Percentiles rank a stretch among this genome's conserved stretches.
phyloP scores from a whole-genome alignment of 2,888 invertebrate species.

The Agelastica alni region DNA sequence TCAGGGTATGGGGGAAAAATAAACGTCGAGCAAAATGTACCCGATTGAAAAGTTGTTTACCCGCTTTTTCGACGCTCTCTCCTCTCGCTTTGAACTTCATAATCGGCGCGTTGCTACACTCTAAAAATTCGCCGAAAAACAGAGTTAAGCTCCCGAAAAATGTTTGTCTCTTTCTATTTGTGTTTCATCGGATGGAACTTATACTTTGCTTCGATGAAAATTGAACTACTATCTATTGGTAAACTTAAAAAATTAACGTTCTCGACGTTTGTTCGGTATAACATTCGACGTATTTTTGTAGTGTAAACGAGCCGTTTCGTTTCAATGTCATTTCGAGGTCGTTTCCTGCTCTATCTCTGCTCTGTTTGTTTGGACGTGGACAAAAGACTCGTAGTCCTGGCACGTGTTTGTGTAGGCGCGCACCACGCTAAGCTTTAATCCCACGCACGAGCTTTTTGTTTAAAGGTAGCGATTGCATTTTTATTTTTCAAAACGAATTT shows the following conservation, averaged over 20 bases:
- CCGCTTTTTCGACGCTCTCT: slow-evolving; percentile 14
- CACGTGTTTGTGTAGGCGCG: slow-evolving; percentile 7
- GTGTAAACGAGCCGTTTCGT: background rate
- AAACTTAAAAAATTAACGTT: too few species aligned
- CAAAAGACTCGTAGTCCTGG: slow-evolving; percentile 9
- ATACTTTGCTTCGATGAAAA: too few species aligned
- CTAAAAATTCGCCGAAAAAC: too few species aligned
- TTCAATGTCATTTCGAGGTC: slow-evolving; percentile 28
- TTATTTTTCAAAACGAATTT: too few species aligned
- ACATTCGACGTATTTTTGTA: background rate
- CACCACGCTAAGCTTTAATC: background rate
- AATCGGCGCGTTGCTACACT: too few species aligned
- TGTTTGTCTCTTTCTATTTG: too few species aligned
- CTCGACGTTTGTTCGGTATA: too few species aligned
- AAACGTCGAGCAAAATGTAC: slow-evolving; percentile 18
- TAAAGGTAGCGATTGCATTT: too few species aligned
- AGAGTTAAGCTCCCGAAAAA: too few species aligned
- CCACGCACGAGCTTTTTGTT: too few species aligned
- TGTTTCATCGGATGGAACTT: too few species aligned
- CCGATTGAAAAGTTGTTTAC: slow-evolving; percentile 30
- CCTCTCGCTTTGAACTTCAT: background rate
- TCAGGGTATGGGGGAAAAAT: background rate
- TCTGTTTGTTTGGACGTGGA: background rate
- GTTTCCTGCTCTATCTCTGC: slow-evolving; percentile 5
- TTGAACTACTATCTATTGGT: too few species aligned